phyloP scores from a whole-genome alignment of 2,888 invertebrate species.

The Calliopum simillimum region DNA sequence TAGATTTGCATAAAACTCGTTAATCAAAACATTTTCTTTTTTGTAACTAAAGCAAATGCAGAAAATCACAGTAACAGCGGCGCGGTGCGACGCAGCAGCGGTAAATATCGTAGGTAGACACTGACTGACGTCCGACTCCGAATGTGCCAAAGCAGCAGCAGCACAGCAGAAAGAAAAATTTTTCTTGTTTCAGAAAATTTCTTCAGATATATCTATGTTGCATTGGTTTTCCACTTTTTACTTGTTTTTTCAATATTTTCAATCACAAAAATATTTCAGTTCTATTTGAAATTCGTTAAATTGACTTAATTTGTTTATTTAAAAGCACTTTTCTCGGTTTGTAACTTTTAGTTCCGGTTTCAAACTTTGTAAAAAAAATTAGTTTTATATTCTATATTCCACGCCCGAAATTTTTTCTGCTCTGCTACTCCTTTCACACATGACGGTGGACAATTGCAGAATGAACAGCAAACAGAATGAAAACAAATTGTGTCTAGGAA shows the following conservation, averaged over 20 bases:
- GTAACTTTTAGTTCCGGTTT: slow-evolving; percentile 53
- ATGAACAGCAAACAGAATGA: slow-evolving; percentile 40
- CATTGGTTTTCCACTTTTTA: slow-evolving; percentile 40
- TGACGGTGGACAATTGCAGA: slow-evolving; percentile 38
- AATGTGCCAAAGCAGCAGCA: slow-evolving; percentile 42
- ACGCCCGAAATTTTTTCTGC: slow-evolving; percentile 50
- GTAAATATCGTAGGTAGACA: slow-evolving; percentile 46
- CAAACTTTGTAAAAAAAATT: slow-evolving; percentile 38
- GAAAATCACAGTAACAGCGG: slow-evolving; percentile 10
- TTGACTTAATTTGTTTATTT: slow-evolving; percentile 16
- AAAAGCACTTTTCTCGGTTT: slow-evolving; percentile 28
- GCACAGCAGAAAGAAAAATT: slow-evolving; percentile 34
- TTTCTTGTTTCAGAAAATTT: slow-evolving; percentile 36
- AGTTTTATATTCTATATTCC: slow-evolving; percentile 43
- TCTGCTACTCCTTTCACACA: slow-evolving; percentile 27
- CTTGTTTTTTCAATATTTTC: slow-evolving; percentile 42
- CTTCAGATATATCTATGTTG: slow-evolving; percentile 39
- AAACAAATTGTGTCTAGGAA: no score
- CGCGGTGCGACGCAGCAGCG: slow-evolving; percentile 32
- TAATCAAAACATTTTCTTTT: slow-evolving; percentile 16
- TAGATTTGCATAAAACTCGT: background rate
- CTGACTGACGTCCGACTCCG: slow-evolving; percentile 40
- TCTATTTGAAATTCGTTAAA: slow-evolving; percentile 1
- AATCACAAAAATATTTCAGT: slow-evolving; percentile 12
- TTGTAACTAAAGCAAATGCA: slow-evolving; percentile 27